These are phyloP conservation scores for Scaeva pyrastri DNA, from an alignment of 2,888 invertebrate genomes.

Conservation along the genomic window DNA sequence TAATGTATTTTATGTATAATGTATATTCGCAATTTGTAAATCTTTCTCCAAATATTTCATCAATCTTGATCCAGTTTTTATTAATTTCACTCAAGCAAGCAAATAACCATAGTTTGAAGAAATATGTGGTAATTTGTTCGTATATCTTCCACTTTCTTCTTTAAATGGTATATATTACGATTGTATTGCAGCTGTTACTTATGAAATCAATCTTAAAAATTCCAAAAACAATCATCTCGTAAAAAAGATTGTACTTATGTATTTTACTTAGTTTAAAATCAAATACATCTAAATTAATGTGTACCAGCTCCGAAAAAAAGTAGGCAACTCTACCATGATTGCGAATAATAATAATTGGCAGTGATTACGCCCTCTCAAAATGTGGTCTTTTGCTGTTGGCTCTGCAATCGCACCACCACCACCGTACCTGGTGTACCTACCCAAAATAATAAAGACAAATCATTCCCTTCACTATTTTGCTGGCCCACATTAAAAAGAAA, in stretches of 20 bases:
- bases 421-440: not conserved
- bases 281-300: conserved; percentile 22
- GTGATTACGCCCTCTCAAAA: conserved; percentile 32
- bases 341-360: conserved; percentile 22
- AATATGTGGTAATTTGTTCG: no score
- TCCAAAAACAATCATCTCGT: not conserved
- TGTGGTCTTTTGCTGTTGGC: not conserved
- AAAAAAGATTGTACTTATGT: not conserved
- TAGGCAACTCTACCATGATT: conserved; percentile 3
- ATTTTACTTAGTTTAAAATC: conserved; percentile 2
- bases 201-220: not conserved
- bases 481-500: conserved; percentile 62
- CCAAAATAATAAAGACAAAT: conserved; percentile 42
- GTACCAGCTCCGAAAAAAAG: not conserved
- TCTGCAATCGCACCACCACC: not conserved
- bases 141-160: not conserved
- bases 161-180: not conserved
- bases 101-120: no score
- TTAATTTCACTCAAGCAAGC: no score
- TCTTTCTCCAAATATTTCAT: no score
- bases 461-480: conserved; percentile 50
- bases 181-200: not conserved
- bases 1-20: no score
- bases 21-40: no score
- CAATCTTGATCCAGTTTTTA: no score